Conservation (phyloP, 92 coral and sea anemone species). For the Virgularia gustaviana region DNA sequence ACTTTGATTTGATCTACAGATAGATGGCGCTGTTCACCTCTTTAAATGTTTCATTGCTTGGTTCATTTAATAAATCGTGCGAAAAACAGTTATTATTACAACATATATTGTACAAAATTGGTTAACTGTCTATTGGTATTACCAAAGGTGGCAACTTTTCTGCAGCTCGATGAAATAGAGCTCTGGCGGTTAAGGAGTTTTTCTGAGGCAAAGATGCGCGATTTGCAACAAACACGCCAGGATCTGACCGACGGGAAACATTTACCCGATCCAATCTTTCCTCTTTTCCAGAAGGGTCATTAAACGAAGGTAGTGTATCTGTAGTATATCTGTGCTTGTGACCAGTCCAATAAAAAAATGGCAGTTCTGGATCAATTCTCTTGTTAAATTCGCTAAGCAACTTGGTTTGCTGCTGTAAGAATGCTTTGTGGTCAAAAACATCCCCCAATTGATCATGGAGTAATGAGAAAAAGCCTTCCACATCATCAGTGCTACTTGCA, state of each 20-base stretch:
- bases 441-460: slow-evolving; percentile 36
- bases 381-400: slow-evolving; percentile 31
- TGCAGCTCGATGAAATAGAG: slow-evolving; percentile 16
- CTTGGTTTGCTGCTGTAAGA: slow-evolving; percentile 25
- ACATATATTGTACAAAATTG: too few relatives aligned
- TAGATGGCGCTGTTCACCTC: too few relatives aligned
- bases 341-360: slow-evolving; percentile 45
- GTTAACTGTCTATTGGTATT: neutral
- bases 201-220: slow-evolving; percentile 35
- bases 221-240: slow-evolving; percentile 45
- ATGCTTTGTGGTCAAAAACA: slow-evolving; percentile 38
- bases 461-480: slow-evolving; percentile 34
- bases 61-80: too few relatives aligned
- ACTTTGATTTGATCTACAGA: too few relatives aligned
- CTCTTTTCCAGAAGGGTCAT: slow-evolving; percentile 22
- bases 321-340: slow-evolving; percentile 5
- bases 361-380: slow-evolving; percentile 40
- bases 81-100: too few relatives aligned
- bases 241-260: slow-evolving; percentile 29
- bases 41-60: too few relatives aligned
- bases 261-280: slow-evolving; percentile 26
- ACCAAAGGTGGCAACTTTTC: slow-evolving; percentile 29
- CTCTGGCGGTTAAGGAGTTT: slow-evolving; percentile 20
- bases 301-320: slow-evolving; percentile 37
- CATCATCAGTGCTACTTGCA: slow-evolving; percentile 43